Conservation (phyloP, 2,113 vertebrate species). For the Rhinoptilus africanus region DNA sequence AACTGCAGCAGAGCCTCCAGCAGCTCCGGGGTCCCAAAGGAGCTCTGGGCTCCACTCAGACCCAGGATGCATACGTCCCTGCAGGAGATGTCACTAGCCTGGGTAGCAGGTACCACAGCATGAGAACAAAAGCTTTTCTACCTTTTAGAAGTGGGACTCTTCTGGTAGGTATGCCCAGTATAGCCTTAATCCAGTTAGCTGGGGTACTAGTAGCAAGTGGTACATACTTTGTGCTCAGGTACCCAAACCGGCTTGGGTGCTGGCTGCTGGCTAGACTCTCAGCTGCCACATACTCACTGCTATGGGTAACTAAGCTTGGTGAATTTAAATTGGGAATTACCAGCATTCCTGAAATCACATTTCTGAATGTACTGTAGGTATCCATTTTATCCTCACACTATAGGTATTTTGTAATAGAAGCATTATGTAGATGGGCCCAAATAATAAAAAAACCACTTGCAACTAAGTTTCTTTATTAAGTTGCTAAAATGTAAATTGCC, state of each 20-base stretch:
- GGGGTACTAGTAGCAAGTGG: not conserved
- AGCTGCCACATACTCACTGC: not conserved
- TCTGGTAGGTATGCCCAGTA: not conserved
- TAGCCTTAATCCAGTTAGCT: not conserved
- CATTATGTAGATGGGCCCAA: not conserved
- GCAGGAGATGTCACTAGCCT: not conserved
- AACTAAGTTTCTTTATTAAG: not conserved
- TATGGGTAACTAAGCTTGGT: not conserved
- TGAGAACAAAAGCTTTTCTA: not conserved
- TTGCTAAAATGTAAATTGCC: not conserved
- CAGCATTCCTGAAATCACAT: not conserved
- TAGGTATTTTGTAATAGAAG: not conserved
- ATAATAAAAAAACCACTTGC: fast-evolving
- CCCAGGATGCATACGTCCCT: not conserved
- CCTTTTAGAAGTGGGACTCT: not conserved
- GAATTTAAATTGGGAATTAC: not conserved
- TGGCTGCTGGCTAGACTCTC: not conserved
- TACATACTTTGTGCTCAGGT: not conserved
- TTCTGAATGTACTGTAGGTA: not conserved
- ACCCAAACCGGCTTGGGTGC: not conserved
- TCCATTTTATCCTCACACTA: not conserved
- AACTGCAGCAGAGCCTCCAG: not conserved
- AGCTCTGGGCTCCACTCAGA: not conserved
- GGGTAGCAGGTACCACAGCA: not conserved
- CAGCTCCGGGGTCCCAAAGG: not conserved